These are phyloP conservation scores for Drosophila vallismaia DNA, from an alignment of 2,888 invertebrate species.

Conservation along the genomic window DNA sequence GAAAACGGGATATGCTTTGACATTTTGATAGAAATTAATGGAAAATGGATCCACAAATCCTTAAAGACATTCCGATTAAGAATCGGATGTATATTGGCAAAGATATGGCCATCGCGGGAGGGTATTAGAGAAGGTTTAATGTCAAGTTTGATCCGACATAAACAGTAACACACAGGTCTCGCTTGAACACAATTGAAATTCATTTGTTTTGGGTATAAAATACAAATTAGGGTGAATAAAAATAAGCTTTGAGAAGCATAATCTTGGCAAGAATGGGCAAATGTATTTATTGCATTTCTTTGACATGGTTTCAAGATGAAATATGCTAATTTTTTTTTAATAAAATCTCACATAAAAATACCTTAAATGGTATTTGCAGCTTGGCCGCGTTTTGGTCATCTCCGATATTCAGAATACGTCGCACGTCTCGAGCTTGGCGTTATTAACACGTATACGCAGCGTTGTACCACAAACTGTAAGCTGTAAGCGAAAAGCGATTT, in stretches of 20 bases:
- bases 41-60: neutral
- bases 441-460: slow-evolving; percentile 68
- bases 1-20: no score
- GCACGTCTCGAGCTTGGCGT: slow-evolving; percentile 69
- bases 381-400: slow-evolving; percentile 14
- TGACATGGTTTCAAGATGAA: slow-evolving; percentile 39
- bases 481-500: slow-evolving; percentile 18
- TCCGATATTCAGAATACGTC: slow-evolving; percentile 52
- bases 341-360: slow-evolving; percentile 71
- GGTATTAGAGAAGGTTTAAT: no score
- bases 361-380: slow-evolving; percentile 59
- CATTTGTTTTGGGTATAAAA: neutral
- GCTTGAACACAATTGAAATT: neutral
- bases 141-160: no score
- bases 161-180: no score
- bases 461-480: slow-evolving; percentile 17
- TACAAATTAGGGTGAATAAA: slow-evolving; percentile 2
- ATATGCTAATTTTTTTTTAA: slow-evolving; percentile 70
- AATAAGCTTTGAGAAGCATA: neutral
- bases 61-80: neutral
- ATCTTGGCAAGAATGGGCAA: slow-evolving; percentile 3
- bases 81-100: neutral
- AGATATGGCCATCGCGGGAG: no score
- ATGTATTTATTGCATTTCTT: slow-evolving; percentile 20
- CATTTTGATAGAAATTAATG: no score